A percentile compares a stretch with the other conserved stretches of the same genome.
Evolutionary conservation across 2,797 vertebrate genomes (phyloP).

Genomic region (Morelia viridis): DNA sequence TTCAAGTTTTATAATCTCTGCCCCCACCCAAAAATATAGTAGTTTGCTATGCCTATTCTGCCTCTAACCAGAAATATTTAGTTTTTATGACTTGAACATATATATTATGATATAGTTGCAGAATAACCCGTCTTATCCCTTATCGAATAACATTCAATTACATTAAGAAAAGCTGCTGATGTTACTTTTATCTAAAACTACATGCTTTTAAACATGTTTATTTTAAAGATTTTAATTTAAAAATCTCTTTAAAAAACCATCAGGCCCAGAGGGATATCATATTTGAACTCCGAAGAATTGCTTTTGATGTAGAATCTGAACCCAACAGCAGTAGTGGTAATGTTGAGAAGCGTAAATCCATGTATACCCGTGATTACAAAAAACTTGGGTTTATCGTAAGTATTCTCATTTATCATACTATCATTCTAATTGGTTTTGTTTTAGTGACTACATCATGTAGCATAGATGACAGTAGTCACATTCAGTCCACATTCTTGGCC

Average conservation of each 20-base stretch:
- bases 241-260: not conserved
- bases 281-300: conserved; percentile 95
- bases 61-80: not conserved
- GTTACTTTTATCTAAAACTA: not conserved
- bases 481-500: not conserved
- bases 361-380: conserved; percentile 98
- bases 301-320: conserved; percentile 92
- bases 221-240: not conserved
- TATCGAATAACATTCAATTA: not conserved
- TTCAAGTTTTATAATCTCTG: too few relatives aligned
- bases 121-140: not conserved
- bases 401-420: conserved; percentile 44
- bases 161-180: not conserved
- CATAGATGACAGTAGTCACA: not conserved
- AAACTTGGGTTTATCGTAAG: conserved; percentile 98
- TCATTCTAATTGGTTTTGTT: not conserved
- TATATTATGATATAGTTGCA: not conserved
- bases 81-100: not conserved
- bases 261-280: conserved; percentile 98
- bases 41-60: not conserved
- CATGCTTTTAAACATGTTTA: not conserved
- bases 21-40: too few relatives aligned
- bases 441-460: not conserved
- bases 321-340: conserved; percentile 90
- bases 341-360: conserved; percentile 97